Percentiles rank a stretch among this genome's conserved stretches.
Evolutionary conservation across 2,797 vertebrate genomes (phyloP).

Genomic region (Scyliorhinus canicula): DNA sequence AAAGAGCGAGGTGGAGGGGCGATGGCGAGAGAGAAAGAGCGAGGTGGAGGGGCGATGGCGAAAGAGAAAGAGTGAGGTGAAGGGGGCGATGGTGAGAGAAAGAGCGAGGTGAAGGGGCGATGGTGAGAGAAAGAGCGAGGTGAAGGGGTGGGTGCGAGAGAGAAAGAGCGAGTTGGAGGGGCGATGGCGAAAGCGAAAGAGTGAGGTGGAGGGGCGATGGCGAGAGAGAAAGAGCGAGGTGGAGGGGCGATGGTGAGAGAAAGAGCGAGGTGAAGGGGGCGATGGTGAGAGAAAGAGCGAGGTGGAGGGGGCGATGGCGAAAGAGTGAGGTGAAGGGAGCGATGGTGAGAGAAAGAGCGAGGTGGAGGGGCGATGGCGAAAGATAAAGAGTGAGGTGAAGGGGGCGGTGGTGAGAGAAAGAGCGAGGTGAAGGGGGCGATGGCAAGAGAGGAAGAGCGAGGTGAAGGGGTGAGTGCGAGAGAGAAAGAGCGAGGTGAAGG

Average conservation of each 20-base stretch:
- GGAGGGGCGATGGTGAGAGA: background rate
- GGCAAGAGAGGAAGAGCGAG: too few species aligned
- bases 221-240: background rate
- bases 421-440: background rate
- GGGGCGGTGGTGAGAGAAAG: too few species aligned
- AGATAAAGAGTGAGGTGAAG: background rate
- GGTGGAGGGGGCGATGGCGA: background rate
- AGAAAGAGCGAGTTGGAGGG: too few species aligned
- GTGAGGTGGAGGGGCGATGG: background rate
- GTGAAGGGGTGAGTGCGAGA: too few species aligned
- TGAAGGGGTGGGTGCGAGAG: too few species aligned
- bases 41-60: background rate
- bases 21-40: background rate
- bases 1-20: too few species aligned
- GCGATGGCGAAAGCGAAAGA: too few species aligned
- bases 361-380: too few species aligned
- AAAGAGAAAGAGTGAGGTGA: background rate
- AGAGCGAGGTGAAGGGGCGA: background rate
- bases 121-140: too few species aligned
- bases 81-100: background rate
- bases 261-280: fast-evolving
- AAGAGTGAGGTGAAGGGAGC: too few species aligned
- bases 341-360: background rate
- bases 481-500: too few species aligned
- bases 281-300: too few species aligned